These are phyloP conservation scores for Mus caroli DNA, from an alignment of 2,797 vertebrate species.

Conservation along the genomic window DNA sequence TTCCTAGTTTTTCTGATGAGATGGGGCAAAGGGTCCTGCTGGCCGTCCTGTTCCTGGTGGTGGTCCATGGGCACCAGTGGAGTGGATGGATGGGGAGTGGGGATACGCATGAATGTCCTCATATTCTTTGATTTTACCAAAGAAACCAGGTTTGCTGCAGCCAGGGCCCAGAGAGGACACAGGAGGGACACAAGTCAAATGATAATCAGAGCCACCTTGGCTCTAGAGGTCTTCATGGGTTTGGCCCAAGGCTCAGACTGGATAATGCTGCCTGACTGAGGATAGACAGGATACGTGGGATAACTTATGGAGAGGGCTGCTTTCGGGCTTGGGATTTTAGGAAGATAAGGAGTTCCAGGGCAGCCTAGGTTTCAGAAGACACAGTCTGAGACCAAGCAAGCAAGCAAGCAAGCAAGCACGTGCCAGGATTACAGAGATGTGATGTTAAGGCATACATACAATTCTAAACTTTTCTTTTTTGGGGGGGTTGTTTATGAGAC, in stretches of 20 bases:
- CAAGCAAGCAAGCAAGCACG: neutral
- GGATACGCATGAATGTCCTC: conserved; percentile 73
- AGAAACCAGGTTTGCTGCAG: conserved; percentile 83
- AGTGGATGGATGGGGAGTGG: neutral
- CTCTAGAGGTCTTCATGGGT: neutral
- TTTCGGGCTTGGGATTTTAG: conserved; percentile 3
- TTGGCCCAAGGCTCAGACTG: neutral
- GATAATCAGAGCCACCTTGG: conserved; percentile 87
- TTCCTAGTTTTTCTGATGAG: neutral
- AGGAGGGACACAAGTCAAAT: conserved; percentile 94
- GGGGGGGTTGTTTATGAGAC: neutral
- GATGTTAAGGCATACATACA: neutral
- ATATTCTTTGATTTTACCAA: conserved; percentile 61
- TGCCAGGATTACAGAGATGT: neutral
- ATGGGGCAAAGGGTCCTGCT: neutral
- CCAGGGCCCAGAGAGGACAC: conserved; percentile 87
- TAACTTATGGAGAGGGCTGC: neutral
- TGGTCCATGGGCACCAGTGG: neutral
- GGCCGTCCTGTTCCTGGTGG: conserved; percentile 50
- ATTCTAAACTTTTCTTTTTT: neutral
- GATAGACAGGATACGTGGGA: neutral
- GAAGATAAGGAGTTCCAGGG: neutral
- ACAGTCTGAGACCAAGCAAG: neutral
- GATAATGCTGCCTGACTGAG: neutral
- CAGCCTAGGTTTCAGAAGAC: neutral